phyloP scores from a whole-genome alignment of 2,113 vertebrate species.

The Anoplopoma fimbria region DNA sequence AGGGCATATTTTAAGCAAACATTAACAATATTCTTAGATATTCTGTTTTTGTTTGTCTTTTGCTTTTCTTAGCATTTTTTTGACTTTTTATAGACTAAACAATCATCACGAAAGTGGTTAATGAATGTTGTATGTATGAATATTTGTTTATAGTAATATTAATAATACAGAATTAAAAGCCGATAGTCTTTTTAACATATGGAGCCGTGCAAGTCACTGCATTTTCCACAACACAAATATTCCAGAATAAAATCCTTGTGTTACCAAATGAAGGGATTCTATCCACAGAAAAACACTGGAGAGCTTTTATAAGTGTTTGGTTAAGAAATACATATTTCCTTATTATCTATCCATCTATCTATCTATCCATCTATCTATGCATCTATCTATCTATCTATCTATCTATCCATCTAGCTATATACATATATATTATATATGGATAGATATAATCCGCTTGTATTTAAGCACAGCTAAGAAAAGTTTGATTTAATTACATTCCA shows the following conservation, averaged over 20 bases:
- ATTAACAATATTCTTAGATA: not conserved
- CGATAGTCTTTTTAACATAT: too few species aligned
- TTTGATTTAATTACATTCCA: not conserved
- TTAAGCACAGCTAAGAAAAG: not conserved
- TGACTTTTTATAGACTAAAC: not conserved
- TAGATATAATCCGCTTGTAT: too few species aligned
- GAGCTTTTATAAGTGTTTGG: not conserved
- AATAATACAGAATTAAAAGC: not conserved
- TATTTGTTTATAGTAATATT: not conserved
- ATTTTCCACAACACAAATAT: not conserved
- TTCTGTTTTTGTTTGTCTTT: not conserved
- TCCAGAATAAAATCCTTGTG: not conserved
- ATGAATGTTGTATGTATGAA: too few species aligned
- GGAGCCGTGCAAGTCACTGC: too few species aligned
- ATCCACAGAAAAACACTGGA: too few species aligned
- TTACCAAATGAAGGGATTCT: not conserved
- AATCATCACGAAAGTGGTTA: too few species aligned
- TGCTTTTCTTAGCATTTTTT: not conserved
- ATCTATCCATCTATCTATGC: too few species aligned
- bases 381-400: too few species aligned
- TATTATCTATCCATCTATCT: too few species aligned
- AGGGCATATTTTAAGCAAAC: not conserved
- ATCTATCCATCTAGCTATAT: too few species aligned
- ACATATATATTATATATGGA: too few species aligned
- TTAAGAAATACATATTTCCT: too few species aligned